Base-by-base conservation (phyloP, 2,797 vertebrate genomes). In the Enteromius afrohamiltoni region DNA sequence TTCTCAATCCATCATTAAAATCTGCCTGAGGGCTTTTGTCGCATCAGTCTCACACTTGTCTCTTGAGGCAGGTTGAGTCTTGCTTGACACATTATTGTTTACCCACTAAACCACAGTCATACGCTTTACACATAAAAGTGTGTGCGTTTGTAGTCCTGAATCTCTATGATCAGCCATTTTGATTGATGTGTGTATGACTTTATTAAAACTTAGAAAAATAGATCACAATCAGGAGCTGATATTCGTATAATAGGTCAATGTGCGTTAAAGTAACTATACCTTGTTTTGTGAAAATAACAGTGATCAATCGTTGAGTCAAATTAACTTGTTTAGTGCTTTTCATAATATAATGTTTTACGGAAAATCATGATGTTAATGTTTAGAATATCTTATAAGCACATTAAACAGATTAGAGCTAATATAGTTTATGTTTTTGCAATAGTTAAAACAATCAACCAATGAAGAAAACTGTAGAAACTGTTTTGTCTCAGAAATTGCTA, bases 1-100 rank as follows among this genome's bases (percentile, higher is more conserved):
- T 85, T 84, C 60, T 80, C 83, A 80, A 58, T 73, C 85, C 76
- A 86, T 86, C 77, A 86, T 83, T 80, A 86, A 85, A 80, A 83
- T 53, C 45, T 51, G 80, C 80, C 78, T 74, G 69, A 40, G 62
- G 80, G 65, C 49, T 83, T 71, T 79, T 84, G 65, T 85, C 83
- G 74, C 79, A 81, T 65, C 74, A 83, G 64, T 79, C 86, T 85
- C 74, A 60, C 81, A 31, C 82, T 85, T 47, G 74, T 84, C 75
- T 82, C 78, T 76, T 58, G 64, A 85, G 74, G 42, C 73, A 83
- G 42, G 73, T 70, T 74, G 82, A 71, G 55, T 86, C 71, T 80
- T 88, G 73, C 73, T 77, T 73, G 76, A 29, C 17, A 26, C 49
- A 34, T 84, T 84, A 67, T 81, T 82, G 67, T 85, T 87, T 85